Conservation (phyloP, 2,888 invertebrate genomes). For the Cheilosia vulpina region DNA sequence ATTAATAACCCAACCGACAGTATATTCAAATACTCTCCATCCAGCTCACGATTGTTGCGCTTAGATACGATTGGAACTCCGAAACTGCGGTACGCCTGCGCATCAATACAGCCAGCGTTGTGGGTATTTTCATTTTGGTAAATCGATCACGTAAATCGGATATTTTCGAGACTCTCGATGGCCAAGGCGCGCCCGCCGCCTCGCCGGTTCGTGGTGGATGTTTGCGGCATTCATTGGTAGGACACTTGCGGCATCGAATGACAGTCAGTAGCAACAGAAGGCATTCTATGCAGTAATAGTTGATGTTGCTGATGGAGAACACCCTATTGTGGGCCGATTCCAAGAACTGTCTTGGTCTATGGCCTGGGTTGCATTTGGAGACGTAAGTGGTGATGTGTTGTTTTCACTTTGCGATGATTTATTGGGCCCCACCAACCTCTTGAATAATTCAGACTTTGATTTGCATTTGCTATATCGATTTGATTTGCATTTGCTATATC, state of each 20-base stretch:
- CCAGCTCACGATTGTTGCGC: conserved; percentile 50
- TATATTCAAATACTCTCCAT: conserved; percentile 51
- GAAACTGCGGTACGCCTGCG: conserved; percentile 64
- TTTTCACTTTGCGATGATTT: conserved; percentile 66
- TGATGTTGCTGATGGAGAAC: conserved; percentile 23
- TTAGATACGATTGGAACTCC: conserved; percentile 27
- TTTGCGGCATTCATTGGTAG: conserved; percentile 50
- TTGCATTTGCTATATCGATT: conserved; percentile 63
- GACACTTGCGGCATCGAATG: conserved; percentile 48
- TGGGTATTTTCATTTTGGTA: conserved; percentile 56
- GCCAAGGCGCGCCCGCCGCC: conserved; percentile 55
- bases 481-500: conserved; percentile 60
- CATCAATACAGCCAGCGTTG: conserved; percentile 29
- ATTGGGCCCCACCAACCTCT: conserved; percentile 54
- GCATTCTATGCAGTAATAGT: conserved; percentile 42
- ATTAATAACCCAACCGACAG: conserved; percentile 45
- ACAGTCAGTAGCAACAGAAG: conserved; percentile 20
- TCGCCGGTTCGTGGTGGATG: conserved; percentile 38
- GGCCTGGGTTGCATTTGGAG: conserved; percentile 18
- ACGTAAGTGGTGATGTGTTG: conserved; percentile 2
- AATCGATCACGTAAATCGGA: conserved; percentile 74
- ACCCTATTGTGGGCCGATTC: conserved; percentile 46
- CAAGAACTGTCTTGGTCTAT: conserved; percentile 49
- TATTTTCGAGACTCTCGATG: conserved; percentile 53
- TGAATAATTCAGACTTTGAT: conserved; percentile 69